These are phyloP conservation scores for Pegoplata infirma DNA, from an alignment of 2,888 invertebrate genomes.

Conservation along the genomic window DNA sequence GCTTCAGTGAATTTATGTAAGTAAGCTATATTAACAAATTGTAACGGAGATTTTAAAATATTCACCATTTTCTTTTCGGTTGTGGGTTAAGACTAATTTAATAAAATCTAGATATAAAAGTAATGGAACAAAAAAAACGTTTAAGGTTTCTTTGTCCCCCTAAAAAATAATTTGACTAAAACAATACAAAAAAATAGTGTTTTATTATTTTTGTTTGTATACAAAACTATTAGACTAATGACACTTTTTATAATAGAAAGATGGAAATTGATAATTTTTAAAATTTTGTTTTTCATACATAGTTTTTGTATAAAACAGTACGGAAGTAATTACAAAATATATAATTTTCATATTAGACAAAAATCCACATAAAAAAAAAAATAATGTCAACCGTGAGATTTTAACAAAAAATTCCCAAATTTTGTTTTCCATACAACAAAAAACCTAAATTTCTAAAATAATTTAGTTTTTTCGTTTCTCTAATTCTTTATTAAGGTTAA, in stretches of 20 bases:
- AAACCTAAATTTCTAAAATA: not conserved
- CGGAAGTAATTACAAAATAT: slow-evolving; percentile 45
- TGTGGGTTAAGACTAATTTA: too few species aligned
- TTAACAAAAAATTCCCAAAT: not conserved
- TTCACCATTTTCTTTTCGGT: too few species aligned
- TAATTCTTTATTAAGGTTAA: slow-evolving; percentile 25
- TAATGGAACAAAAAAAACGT: not conserved
- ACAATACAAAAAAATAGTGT: not conserved
- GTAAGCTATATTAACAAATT: too few species aligned
- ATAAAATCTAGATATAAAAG: not conserved
- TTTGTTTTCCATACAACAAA: not conserved
- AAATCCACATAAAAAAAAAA: slow-evolving; percentile 6
- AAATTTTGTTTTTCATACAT: not conserved
- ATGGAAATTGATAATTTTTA: slow-evolving; percentile 42
- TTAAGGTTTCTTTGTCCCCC: not conserved
- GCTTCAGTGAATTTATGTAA: too few species aligned
- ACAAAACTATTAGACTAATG: slow-evolving; percentile 44
- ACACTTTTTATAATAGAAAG: slow-evolving; percentile 28
- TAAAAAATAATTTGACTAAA: not conserved
- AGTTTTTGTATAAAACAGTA: not conserved
- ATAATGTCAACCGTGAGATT: slow-evolving; percentile 49
- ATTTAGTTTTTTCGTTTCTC: not conserved
- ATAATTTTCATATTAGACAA: slow-evolving; percentile 1
- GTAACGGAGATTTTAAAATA: too few species aligned
- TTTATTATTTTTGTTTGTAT: not conserved